phyloP scores from a whole-genome alignment of 2,797 vertebrate genomes.

The Capromys pilorides region DNA sequence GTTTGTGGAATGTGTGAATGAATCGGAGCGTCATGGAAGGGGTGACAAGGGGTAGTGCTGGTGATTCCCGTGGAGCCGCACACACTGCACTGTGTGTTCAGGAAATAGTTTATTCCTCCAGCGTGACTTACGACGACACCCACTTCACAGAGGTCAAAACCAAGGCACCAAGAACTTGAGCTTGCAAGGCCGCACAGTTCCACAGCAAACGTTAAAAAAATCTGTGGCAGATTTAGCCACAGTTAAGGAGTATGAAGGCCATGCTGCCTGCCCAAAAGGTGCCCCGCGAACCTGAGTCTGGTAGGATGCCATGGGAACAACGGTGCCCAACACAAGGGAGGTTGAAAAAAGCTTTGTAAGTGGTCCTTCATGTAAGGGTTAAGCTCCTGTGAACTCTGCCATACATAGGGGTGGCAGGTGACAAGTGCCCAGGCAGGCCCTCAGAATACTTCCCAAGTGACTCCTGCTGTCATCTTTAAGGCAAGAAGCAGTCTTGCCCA shows the following conservation, averaged over 20 bases:
- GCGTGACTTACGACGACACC: accelerated
- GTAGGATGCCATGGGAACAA: background rate
- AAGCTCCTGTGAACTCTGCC: background rate
- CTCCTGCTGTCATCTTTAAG: background rate
- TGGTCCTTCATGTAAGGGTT: accelerated
- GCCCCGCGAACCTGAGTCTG: background rate
- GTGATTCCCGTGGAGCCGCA: background rate
- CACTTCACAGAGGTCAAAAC: background rate
- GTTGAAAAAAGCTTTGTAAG: too few relatives aligned
- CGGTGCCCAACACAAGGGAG: background rate
- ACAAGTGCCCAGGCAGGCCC: too few relatives aligned
- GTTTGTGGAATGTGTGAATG: background rate
- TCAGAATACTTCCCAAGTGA: accelerated
- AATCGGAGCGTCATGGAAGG: accelerated
- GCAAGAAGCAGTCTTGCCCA: background rate
- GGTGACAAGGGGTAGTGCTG: background rate
- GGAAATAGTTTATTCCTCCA: background rate
- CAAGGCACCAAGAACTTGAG: background rate
- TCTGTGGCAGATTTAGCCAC: background rate
- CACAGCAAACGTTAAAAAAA: background rate
- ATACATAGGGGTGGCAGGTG: background rate
- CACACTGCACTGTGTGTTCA: too few relatives aligned
- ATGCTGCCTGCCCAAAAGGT: background rate
- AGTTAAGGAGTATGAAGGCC: background rate
- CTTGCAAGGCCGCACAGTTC: background rate